Conservation (phyloP, 2,888 invertebrate species). For the Willowsia nigromaculata region DNA sequence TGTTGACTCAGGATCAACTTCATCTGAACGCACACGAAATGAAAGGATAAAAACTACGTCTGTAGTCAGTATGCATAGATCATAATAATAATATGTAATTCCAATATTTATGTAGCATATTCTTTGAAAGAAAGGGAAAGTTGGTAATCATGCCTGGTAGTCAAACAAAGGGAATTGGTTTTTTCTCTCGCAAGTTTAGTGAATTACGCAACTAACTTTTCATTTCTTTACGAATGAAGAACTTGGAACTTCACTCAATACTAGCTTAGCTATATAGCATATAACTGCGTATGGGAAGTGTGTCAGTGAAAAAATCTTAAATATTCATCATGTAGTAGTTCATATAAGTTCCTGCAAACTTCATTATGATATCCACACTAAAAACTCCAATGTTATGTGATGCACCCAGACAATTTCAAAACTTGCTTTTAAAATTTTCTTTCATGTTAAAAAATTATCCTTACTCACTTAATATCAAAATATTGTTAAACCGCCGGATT, state of each 20-base stretch:
- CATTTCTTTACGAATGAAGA: not conserved
- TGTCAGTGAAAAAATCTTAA: too few species aligned
- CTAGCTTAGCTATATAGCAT: not conserved
- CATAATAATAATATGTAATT: not conserved
- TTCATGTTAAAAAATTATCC: too few species aligned
- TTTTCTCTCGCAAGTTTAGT: not conserved
- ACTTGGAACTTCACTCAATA: not conserved
- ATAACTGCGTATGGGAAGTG: too few species aligned
- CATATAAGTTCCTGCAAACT: too few species aligned
- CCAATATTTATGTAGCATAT: constrained; percentile 20
- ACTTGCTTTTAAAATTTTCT: too few species aligned
- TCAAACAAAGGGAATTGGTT: not conserved
- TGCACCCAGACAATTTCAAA: too few species aligned
- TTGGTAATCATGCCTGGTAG: constrained; percentile 21
- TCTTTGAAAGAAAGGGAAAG: not conserved
- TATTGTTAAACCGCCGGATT: too few species aligned
- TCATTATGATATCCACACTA: too few species aligned
- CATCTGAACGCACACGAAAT: not conserved
- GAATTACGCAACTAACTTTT: constrained; percentile 7
- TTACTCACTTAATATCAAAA: too few species aligned
- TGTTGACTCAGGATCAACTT: not conserved
- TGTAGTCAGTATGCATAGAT: not conserved
- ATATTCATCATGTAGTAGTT: too few species aligned
- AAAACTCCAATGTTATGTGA: too few species aligned
- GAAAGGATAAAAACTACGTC: not conserved